A percentile compares a stretch with the other conserved stretches of the same genome.
Evolutionary conservation across 2,888 invertebrate species (phyloP).

Genomic region (Pherbina coryleti): DNA sequence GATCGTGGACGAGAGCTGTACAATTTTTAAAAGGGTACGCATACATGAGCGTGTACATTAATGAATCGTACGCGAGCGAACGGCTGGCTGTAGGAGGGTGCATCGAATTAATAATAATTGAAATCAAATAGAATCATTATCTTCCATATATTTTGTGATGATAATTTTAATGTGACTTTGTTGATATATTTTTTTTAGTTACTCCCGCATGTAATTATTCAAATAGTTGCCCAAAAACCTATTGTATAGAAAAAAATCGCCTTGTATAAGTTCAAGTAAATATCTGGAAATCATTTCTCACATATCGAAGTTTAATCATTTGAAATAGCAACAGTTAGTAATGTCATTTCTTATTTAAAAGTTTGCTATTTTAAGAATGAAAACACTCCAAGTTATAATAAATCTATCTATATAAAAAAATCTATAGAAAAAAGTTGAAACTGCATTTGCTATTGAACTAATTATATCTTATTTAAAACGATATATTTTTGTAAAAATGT

Average conservation of each 20-base stretch:
- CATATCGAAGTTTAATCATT: too few species aligned
- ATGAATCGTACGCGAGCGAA: too few species aligned
- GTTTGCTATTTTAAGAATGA: too few species aligned
- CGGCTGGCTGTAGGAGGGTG: background rate
- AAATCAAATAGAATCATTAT: constrained; percentile 29
- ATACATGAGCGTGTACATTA: too few species aligned
- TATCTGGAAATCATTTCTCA: background rate
- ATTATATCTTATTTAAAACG: background rate
- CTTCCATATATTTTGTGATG: constrained; percentile 33
- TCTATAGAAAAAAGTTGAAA: too few species aligned
- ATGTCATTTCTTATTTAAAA: too few species aligned
- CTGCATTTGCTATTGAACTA: too few species aligned
- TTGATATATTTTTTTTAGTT: background rate
- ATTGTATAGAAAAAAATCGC: background rate
- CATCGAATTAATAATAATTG: background rate
- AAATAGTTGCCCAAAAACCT: background rate
- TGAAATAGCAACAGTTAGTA: too few species aligned
- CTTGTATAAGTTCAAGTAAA: background rate
- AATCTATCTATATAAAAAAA: too few species aligned
- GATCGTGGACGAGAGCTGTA: too few species aligned
- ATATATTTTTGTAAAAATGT: background rate
- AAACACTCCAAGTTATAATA: too few species aligned
- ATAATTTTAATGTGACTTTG: background rate
- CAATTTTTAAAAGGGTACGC: too few species aligned
- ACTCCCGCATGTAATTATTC: background rate